These are phyloP conservation scores for Trachelus troglodyta DNA, from an alignment of 2,888 invertebrate genomes.

Conservation along the genomic window DNA sequence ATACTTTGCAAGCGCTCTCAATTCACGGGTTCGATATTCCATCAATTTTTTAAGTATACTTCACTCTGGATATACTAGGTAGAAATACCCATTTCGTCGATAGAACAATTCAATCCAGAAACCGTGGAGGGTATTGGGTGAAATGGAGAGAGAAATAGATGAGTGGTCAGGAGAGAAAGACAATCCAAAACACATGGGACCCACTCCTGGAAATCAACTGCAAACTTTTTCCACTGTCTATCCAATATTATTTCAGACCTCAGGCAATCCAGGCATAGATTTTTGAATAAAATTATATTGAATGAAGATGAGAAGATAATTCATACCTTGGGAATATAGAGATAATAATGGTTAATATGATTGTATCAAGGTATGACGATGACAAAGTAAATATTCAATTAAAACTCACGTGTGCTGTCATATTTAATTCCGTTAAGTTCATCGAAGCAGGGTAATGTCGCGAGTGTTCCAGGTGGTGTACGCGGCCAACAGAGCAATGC, in stretches of 20 bases:
- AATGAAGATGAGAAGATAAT: not conserved
- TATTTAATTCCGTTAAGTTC: slow-evolving; percentile 83
- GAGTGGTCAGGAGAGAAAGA: not conserved
- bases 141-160: not conserved
- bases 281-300: not conserved
- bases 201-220: not conserved
- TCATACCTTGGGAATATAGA: not conserved
- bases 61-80: not conserved
- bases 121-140: not conserved
- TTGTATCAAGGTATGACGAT: too few species aligned
- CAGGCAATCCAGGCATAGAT: not conserved
- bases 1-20: not conserved
- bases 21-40: not conserved
- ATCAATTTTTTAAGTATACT: not conserved
- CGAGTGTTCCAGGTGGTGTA: slow-evolving; percentile 76
- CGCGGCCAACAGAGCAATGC: slow-evolving; percentile 87
- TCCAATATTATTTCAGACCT: not conserved
- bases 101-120: not conserved
- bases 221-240: not conserved
- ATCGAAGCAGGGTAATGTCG: slow-evolving; percentile 81
- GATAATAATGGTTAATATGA: not conserved
- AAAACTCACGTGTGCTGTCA: slow-evolving; percentile 84
- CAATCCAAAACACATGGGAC: not conserved
- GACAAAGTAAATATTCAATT: slow-evolving; percentile 4
- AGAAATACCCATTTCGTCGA: not conserved